Base-by-base conservation (phyloP, 2,888 invertebrate species). In the Protonemura montana region DNA sequence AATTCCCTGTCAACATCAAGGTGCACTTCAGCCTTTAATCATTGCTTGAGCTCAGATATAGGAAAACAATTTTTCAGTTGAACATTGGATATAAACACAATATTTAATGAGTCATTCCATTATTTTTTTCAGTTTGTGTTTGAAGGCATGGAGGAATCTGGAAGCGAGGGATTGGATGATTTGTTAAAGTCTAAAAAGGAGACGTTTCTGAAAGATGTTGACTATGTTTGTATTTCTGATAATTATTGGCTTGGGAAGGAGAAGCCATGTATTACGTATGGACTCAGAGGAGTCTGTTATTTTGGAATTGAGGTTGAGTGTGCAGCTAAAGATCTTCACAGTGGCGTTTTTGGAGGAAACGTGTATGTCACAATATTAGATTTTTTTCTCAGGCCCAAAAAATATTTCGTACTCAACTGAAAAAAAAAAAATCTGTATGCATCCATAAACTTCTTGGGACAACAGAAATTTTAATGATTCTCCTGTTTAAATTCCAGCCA, bases 121-220 rank as follows among this genome's bases (percentile, higher is more conserved):
- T 83, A 3, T 59, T 28, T 35, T 2, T 89, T 90, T 78, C 89
- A 95, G 94, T 99, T 99, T 91, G 94, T 97, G 21, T 96, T 99
- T 91, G 99, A 99, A 93, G 98, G 98, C 86, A 99, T 99, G 99
- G 99, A 99, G 92, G 99, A 99, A 91, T 96, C 96, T 87, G 99
- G 99, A 6, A 99, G 98, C 87, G 96, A 97, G 90, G 99, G 99
- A n/a, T 92, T 99, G 29, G 98, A 98, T 91, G 96, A 96, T 0
- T 92, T 98, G 13, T 93, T 99, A 0, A 92, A 92, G 89, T 91
- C 93, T 0, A 93, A 94, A 88, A 96, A 96, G 90, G 95, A 96
- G 89, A 94, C 94, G 30, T 98, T 98, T 91, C 93, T 99, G 59
- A 93, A 94, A 86, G 94, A 94, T 90, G 95, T 98, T 0, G 98